phyloP scores from a whole-genome alignment of 2,113 vertebrate species.

The Hystrix cristata region DNA sequence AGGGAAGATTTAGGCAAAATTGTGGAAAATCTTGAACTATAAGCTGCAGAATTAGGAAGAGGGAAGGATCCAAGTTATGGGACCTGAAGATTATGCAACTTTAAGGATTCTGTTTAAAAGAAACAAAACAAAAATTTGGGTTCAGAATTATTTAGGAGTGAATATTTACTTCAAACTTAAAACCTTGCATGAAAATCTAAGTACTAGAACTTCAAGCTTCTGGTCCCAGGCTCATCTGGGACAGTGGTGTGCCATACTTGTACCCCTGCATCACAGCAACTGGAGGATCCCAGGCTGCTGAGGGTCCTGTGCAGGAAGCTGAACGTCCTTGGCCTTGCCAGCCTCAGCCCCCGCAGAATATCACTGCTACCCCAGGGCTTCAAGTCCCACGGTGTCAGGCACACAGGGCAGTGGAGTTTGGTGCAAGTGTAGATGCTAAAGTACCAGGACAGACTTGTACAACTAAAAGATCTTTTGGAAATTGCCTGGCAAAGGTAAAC shows the following conservation, averaged over 20 bases:
- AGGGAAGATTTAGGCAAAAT: neutral
- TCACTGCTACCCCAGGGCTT: neutral
- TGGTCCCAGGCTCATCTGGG: neutral
- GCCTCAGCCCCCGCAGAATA: neutral
- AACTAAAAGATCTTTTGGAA: neutral
- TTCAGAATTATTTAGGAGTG: neutral
- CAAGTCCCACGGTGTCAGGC: neutral
- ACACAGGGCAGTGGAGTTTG: neutral
- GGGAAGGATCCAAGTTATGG: neutral
- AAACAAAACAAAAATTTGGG: neutral
- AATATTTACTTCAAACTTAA: neutral
- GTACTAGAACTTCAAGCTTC: neutral
- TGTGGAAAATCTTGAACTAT: neutral
- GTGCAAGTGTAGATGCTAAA: too few relatives aligned
- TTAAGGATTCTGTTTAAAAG: constrained; percentile 17
- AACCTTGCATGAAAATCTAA: neutral
- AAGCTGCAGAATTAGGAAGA: neutral
- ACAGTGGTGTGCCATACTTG: neutral
- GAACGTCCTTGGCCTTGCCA: neutral
- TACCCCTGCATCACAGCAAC: neutral
- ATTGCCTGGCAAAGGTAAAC: neutral
- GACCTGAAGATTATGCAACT: neutral
- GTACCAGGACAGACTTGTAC: neutral
- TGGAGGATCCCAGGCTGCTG: neutral
- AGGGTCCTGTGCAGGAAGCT: neutral